phyloP scores from a whole-genome alignment of 1,140 invertebrate species.

The Telenomus remus region DNA sequence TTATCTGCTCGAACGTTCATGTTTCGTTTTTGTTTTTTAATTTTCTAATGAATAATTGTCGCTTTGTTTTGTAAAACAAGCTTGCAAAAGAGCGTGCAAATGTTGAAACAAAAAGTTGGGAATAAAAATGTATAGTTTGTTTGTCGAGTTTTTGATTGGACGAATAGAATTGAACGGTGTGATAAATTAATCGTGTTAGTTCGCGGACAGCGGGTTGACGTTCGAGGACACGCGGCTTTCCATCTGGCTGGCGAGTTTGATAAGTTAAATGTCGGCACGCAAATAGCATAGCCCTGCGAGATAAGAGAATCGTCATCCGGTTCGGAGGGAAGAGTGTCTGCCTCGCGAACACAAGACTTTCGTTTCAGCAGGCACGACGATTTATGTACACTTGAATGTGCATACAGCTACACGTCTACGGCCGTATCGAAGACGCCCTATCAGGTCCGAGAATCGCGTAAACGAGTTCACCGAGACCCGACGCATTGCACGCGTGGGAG shows the following conservation, averaged over 20 bases:
- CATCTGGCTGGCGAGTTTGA: slow-evolving; percentile 33
- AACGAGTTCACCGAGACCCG: slow-evolving; percentile 44
- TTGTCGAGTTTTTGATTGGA: too few species aligned
- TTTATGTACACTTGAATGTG: slow-evolving; percentile 45
- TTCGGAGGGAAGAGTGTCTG: slow-evolving; percentile 40
- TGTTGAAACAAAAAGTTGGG: too few species aligned
- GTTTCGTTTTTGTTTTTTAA: too few species aligned
- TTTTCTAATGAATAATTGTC: too few species aligned
- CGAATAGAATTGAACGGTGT: background rate
- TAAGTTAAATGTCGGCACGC: slow-evolving; percentile 43
- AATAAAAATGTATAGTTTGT: too few species aligned
- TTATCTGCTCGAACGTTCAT: too few species aligned
- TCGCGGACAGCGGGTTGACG: slow-evolving; percentile 23
- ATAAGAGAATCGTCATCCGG: slow-evolving; percentile 51
- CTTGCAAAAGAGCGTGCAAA: too few species aligned
- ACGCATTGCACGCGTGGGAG: slow-evolving; percentile 48
- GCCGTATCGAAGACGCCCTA: slow-evolving; percentile 42
- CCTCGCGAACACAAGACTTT: slow-evolving; percentile 55
- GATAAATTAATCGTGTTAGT: slow-evolving; percentile 45
- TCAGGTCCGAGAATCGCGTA: slow-evolving; percentile 38
- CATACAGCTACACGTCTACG: slow-evolving; percentile 4
- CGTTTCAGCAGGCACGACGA: slow-evolving; percentile 48
- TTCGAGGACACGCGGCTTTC: slow-evolving; percentile 45
- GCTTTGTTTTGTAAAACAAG: too few species aligned
- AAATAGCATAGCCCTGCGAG: slow-evolving; percentile 30